These are phyloP conservation scores for Aspidapion aeneum DNA, from an alignment of 2,888 invertebrate species.

Conservation along the genomic window DNA sequence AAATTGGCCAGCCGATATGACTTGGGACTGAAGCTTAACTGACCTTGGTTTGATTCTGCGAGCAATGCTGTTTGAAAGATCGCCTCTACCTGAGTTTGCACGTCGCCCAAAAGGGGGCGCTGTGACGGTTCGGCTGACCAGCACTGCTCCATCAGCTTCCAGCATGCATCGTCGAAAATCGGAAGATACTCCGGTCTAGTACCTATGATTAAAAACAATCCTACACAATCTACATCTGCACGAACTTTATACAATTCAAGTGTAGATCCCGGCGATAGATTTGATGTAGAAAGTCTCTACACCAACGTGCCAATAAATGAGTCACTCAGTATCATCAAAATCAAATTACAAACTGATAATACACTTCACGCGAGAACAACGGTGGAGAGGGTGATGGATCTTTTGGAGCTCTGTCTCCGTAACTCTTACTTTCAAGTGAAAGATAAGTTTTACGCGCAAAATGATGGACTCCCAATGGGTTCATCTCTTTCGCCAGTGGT, in stretches of 20 bases:
- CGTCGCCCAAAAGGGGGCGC: slow-evolving; percentile 74
- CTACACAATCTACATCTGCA: background rate
- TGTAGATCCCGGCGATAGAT: no score
- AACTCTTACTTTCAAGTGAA: no score
- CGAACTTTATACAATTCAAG: background rate
- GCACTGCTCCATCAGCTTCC: slow-evolving; percentile 80
- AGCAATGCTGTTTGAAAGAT: slow-evolving; percentile 45
- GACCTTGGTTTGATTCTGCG: slow-evolving; percentile 30
- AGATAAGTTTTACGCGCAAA: no score
- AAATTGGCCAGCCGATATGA: background rate
- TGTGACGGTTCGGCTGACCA: slow-evolving; percentile 74
- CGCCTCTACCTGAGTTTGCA: slow-evolving; percentile 64
- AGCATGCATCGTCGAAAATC: slow-evolving; percentile 73
- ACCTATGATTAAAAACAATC: slow-evolving; percentile 52
- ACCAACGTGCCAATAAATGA: no score
- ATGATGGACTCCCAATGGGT: no score
- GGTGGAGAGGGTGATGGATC: no score
- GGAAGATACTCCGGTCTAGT: slow-evolving; percentile 75
- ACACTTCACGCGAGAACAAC: no score
- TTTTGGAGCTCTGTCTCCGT: no score
- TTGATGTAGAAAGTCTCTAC: no score
- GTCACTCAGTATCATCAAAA: no score
- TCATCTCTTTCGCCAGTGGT: no score
- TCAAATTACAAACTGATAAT: no score
- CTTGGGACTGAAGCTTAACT: slow-evolving; percentile 26